Base-by-base conservation (phyloP, 2,888 invertebrate genomes). In the Eilema depressum region DNA sequence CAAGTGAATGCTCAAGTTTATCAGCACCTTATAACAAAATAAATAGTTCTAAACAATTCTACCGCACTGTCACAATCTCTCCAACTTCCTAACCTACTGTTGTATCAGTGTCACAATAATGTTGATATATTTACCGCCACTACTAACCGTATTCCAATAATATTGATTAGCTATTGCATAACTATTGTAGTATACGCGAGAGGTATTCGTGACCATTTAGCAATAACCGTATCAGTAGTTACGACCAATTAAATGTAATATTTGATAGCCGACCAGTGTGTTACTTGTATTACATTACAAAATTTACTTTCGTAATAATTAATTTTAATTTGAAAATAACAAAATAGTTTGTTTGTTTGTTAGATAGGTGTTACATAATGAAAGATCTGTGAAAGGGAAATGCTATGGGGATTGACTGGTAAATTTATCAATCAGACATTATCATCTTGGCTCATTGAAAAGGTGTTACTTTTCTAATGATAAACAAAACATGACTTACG, bases 101-200 rank as follows among this genome's bases (percentile, higher is more conserved):
- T 64, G 41, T 33, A 25, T 63, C 25, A 65, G n/a, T 57, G 37
- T 66, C 25, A 57, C 30, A 65, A 65, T 20, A 66, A 37, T 57
- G 23, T 57, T 57, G 37, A 26, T 26, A 26, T 63, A 63, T 41
- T 41, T 41, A 63, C 63, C 3, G 56, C 10, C 47, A 66, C 47
- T 60, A 60, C 33, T 70, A 61, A 69, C 63, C 47, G 63, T 37
- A 59, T 60, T 65, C 41, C 28, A 57, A 59, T 56, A 65, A 65
- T 37, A 59, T 30, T 64, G 60, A 70, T 69, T 65, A 70, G 37
- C 4, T 60, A 53, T 71, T 30, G 25, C 56, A 56, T 53, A 69
- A 66, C 66, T 60, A 69, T 66, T 26, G n/a, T 23, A 63, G 57
- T 59, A 57, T 68, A 73, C 41, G 71, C 63, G 56, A 71, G 41